Evolutionary conservation across 2,797 vertebrate species (phyloP), one percentile per base, ranked within the genome.

Genomic region (Tragopan temminckii): DNA sequence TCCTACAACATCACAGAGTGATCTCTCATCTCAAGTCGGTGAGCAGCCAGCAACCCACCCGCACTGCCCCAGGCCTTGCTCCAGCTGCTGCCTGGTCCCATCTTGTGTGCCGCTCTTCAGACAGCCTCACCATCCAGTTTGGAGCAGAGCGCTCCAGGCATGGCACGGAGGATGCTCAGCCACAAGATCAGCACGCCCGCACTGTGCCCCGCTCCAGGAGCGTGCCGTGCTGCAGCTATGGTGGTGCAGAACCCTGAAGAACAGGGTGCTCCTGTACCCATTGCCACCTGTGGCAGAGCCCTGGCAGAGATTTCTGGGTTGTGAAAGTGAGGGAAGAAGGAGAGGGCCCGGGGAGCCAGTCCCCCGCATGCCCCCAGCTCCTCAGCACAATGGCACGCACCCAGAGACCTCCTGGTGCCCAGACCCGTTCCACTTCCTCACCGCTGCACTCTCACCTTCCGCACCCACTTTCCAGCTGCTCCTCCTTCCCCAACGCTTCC

Each of bases 311-410:
- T 19, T 29, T 21, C 33, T 12, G 8, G 16, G 35, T 24, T 76
- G 27, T 0, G 4, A 42, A 14, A 21, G 36, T 13, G 16, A 36
- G 5, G 29, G 21, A 46, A 7, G 33, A 23, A 61, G n/a, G 29
- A 68, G 55, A 55, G 15, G 67, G 40, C 21, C 59, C 1, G 1
- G 13, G 20, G 21, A 71, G n/a, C 20, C 70, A 4, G 48, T 0
- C 2, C 17, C 13, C 20, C 12, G 20, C 13, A 27, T 12, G 38
- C 17, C 8, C 2, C 69, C 36, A 78, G 48, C 35, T 90, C 20
- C 72, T 46, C 2, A 0, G 40, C 38, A 33, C 38, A 40, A 59
- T 46, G 25, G 0, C 0, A 5, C 2, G 0, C 6, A 9, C 4
- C 21, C 72, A 14, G 46, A 45, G 35, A 24, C 48, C 31, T 45